Evolutionary conservation across 2,113 vertebrate species (phyloP).

Genomic region (Onychostoma macrolepis): DNA sequence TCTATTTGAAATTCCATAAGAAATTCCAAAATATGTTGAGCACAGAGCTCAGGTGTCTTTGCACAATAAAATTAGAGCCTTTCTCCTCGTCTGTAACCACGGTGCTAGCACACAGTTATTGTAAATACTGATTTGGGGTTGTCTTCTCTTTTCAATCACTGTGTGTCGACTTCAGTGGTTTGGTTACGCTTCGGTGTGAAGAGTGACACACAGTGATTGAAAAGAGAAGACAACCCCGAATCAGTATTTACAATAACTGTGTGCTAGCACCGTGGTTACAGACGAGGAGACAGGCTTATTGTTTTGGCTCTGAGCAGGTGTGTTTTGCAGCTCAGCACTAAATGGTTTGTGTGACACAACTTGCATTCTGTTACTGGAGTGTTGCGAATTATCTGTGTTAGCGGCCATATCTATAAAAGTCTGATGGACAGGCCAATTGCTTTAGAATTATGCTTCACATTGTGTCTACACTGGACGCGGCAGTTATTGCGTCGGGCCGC

Average conservation of each 20-base stretch:
- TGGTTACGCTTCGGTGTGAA: no score
- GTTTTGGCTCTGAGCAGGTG: constrained; percentile 30
- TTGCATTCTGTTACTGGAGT: neutral
- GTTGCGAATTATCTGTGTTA: neutral
- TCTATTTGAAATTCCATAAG: no score
- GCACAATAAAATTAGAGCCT: neutral
- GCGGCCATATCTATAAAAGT: neutral
- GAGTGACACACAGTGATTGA: constrained; percentile 13
- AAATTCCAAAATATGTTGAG: neutral
- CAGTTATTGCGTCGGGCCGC: neutral
- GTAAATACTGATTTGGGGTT: constrained; percentile 23
- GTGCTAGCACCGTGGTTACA: constrained; percentile 21
- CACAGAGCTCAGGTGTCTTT: neutral
- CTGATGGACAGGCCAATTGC: neutral
- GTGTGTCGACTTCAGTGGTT: no score
- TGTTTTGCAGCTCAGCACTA: constrained; percentile 17
- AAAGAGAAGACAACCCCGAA: neutral
- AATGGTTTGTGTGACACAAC: neutral
- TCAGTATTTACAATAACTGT: constrained; percentile 40
- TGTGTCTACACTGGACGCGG: neutral
- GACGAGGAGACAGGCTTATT: constrained; percentile 17
- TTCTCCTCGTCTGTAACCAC: constrained; percentile 33
- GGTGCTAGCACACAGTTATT: constrained; percentile 10
- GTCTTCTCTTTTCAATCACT: constrained; percentile 6
- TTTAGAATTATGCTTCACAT: neutral